Percentiles rank a stretch among this genome's conserved stretches.
These are phyloP conservation scores for Hydractinia echinata DNA, from an alignment of 30 jellyfish, hydroid and myxozoan genomes.

Conservation along the genomic window DNA sequence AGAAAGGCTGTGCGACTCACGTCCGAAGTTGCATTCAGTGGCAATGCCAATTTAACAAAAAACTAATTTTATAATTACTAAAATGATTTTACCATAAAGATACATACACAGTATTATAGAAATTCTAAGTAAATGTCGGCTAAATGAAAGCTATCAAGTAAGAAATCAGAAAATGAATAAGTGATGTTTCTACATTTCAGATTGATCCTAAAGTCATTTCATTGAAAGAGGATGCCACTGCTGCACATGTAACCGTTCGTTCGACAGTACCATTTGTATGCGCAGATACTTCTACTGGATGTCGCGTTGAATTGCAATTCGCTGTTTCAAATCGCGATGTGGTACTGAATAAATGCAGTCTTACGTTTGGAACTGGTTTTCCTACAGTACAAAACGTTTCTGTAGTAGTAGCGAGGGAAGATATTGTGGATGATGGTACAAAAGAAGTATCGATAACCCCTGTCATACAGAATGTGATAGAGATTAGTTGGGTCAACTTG, in stretches of 20 bases:
- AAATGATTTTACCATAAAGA: too few relatives aligned
- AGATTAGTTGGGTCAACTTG: background rate
- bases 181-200: background rate
- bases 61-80: too few relatives aligned
- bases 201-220: background rate
- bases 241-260: background rate
- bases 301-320: background rate
- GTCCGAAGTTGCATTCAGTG: too few relatives aligned
- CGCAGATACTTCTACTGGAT: background rate
- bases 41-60: too few relatives aligned
- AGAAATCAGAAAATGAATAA: background rate
- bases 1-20: too few relatives aligned
- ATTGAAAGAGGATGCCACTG: background rate
- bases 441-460: background rate
- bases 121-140: too few relatives aligned
- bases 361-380: background rate
- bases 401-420: conserved; percentile 7
- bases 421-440: background rate
- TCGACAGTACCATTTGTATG: conserved; percentile 4
- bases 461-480: background rate
- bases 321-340: background rate
- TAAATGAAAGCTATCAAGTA: background rate
- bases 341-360: background rate
- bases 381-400: background rate
- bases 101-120: too few relatives aligned